Conservation (phyloP, 1,140 invertebrate genomes). For the Drosophila arawakana region DNA sequence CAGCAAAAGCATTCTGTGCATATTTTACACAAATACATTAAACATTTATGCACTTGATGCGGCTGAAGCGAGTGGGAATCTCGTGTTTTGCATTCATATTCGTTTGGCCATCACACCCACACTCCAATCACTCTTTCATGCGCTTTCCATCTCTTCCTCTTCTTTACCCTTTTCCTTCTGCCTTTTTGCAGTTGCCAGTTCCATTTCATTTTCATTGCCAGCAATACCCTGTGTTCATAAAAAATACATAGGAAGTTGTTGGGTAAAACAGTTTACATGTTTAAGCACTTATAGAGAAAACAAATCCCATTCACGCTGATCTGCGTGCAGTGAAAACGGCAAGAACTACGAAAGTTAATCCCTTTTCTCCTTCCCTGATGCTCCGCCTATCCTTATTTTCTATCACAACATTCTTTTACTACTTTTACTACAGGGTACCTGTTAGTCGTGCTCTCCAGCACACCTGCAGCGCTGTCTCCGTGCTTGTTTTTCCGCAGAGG, state of each 20-base stretch:
- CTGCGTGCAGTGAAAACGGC: no score
- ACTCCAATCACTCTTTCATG: not conserved
- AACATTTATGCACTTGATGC: constrained; percentile 48
- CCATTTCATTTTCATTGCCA: constrained; percentile 6
- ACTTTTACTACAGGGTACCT: not conserved
- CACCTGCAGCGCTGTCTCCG: no score
- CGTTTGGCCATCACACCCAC: not conserved
- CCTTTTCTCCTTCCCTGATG: not conserved
- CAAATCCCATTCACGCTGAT: no score
- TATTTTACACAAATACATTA: constrained; percentile 38
- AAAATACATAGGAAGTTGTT: not conserved
- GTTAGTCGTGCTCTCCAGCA: not conserved
- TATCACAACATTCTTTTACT: not conserved
- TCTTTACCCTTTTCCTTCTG: not conserved
- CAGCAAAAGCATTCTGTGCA: constrained; percentile 14
- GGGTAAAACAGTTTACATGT: not conserved
- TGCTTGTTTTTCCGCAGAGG: not conserved
- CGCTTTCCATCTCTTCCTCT: not conserved
- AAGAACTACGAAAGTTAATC: not conserved
- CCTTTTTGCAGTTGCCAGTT: not conserved
- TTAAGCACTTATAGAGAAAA: no score
- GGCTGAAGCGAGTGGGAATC: constrained; percentile 35
- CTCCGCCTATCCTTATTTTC: not conserved
- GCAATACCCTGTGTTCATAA: constrained; percentile 5
- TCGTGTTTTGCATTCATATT: constrained; percentile 52